Base-by-base conservation (phyloP, 2,797 vertebrate species). In the Cyprinella venusta region DNA sequence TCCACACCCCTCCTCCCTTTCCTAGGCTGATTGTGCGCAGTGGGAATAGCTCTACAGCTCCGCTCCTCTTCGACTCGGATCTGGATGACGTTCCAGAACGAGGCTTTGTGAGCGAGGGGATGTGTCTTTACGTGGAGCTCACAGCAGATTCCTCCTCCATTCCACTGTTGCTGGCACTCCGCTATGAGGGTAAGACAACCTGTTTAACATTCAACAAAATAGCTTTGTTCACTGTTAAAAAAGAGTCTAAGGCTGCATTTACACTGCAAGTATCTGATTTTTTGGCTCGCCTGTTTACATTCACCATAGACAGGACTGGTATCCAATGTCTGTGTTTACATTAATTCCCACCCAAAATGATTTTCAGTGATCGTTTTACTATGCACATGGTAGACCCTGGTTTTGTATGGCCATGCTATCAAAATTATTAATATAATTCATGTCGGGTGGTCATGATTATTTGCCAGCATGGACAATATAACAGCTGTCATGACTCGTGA, bases 11-110 rank as follows among this genome's bases (percentile, higher is more conserved):
- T 64, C 42, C 12, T 36, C 81, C 67, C 2, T 79, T 65, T 63
- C 69, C 84, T 50, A 98, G 97, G 91, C 88, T 98, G 85, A 94
- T 96, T 82, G 96, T 98, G 56, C 96, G 96, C 42, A 96, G 94
- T 19, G 97, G 96, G 38, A 97, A 96, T 89, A 94, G 92, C 78
- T 95, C 95, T 3, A 90, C 95, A 33, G 95, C 96, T 19, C 92
- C 95, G 0, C 93, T 95, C 67, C 95, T 96, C 89, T 98, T 96
- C 30, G 96, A 97, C 91, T 97, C 97, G 0, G 96, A 98, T 90
- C 92, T 96, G 92, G 97, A 97, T 15, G 96, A 97, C 12, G 95
- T 97, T 84, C 97, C 97, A 0, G 96, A 97, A 85, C 93, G 96
- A 3, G 97, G 97, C 30, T 88, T 97, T 79, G 93, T 97, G 85